phyloP scores from a whole-genome alignment of 2,888 invertebrate genomes.

The Tortrix viridana region DNA sequence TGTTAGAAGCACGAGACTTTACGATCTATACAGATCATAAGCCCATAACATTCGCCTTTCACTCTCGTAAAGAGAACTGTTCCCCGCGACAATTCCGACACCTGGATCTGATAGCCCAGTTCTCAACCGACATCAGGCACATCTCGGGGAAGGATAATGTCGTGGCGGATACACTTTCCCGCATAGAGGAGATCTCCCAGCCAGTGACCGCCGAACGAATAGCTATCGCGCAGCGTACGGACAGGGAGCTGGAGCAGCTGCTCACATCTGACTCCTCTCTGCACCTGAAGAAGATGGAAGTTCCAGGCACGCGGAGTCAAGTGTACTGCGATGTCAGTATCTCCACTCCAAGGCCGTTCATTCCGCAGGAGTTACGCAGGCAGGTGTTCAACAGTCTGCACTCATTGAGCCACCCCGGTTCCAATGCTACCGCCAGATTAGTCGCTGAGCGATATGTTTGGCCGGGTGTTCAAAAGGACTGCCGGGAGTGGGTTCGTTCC shows the following conservation, averaged over 20 bases:
- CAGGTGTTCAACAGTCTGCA: conserved; percentile 43
- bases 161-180: conserved; percentile 44
- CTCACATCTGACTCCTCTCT: conserved; percentile 5
- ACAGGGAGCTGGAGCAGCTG: conserved; percentile 17
- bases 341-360: conserved; percentile 39
- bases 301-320: conserved; percentile 22
- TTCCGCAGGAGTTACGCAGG: conserved; percentile 37
- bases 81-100: conserved; percentile 36
- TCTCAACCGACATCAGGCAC: too few relatives aligned
- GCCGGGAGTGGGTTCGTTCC: too few relatives aligned
- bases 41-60: background rate
- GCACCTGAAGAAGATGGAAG: background rate
- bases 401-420: conserved; percentile 43
- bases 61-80: conserved; percentile 16
- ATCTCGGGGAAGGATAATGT: conserved; percentile 35
- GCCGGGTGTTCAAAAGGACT: too few relatives aligned
- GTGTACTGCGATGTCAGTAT: conserved; percentile 42
- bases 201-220: conserved; percentile 13
- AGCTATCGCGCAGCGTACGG: conserved; percentile 12
- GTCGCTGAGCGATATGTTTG: conserved; percentile 40
- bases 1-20: conserved; percentile 10
- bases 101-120: conserved; percentile 42
- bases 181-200: conserved; percentile 40
- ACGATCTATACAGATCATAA: conserved; percentile 13
- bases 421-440: conserved; percentile 40